A percentile compares a stretch with the other conserved stretches of the same genome.
Evolutionary conservation across 2,888 invertebrate species (phyloP).

Genomic region (Lathronympha strigana): DNA sequence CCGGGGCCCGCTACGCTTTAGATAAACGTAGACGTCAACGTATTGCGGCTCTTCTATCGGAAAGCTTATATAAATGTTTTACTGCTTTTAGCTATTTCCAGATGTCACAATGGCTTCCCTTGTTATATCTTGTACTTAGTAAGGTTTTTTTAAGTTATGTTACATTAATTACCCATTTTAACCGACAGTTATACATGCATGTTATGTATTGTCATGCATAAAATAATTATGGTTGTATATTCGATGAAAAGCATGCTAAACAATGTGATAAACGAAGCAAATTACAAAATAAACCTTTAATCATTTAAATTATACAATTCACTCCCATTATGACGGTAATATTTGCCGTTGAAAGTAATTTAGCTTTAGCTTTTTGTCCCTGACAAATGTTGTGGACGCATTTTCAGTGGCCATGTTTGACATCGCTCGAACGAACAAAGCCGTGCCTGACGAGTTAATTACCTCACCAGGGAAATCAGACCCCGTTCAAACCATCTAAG

Average conservation of each 20-base stretch:
- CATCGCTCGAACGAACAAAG: slow-evolving; percentile 5
- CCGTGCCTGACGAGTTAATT: slow-evolving; percentile 20
- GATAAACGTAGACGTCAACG: slow-evolving; percentile 68
- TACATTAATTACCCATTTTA: no score
- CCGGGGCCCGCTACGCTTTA: slow-evolving; percentile 73
- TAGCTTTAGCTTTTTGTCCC: not conserved
- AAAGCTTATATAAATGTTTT: slow-evolving; percentile 11
- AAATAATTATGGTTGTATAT: no score
- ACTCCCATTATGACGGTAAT: slow-evolving; percentile 1
- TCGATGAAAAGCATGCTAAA: not conserved
- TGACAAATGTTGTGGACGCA: slow-evolving; percentile 12
- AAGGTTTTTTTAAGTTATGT: not conserved
- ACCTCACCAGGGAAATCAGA: slow-evolving; percentile 14
- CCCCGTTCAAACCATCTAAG: slow-evolving; percentile 17
- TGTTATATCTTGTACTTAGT: not conserved
- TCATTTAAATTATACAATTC: not conserved
- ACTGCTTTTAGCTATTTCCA: not conserved
- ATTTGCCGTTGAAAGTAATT: slow-evolving; percentile 12
- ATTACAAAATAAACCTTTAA: not conserved
- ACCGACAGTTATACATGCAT: no score
- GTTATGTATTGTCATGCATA: no score
- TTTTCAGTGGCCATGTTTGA: slow-evolving; percentile 6
- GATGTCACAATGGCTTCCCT: not conserved
- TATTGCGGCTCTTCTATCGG: slow-evolving; percentile 56
- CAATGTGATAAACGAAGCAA: not conserved